phyloP scores from a whole-genome alignment of 2,797 vertebrate genomes.

The Decapterus maruadsi region DNA sequence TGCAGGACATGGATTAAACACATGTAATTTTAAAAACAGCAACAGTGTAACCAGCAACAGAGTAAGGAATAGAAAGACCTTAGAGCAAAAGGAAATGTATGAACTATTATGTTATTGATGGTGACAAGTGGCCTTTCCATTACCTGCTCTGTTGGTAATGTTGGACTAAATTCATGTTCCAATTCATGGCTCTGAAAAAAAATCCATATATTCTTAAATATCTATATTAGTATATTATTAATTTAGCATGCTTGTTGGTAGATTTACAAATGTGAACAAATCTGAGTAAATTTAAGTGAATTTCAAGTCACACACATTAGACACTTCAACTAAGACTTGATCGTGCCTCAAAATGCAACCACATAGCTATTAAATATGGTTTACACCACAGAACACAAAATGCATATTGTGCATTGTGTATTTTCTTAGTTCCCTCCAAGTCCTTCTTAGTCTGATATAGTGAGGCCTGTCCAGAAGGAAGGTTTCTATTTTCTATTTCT shows the following conservation, averaged over 20 bases:
- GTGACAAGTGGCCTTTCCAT: background rate
- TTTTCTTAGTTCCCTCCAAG: slow-evolving; percentile 6
- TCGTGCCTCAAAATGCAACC: background rate
- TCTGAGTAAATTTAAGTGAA: background rate
- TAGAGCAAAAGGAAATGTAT: slow-evolving; percentile 16
- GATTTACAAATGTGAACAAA: background rate
- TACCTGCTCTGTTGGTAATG: background rate
- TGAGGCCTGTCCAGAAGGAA: slow-evolving; percentile 28
- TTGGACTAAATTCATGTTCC: background rate
- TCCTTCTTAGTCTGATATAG: slow-evolving; percentile 4
- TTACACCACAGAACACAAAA: background rate
- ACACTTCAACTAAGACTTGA: background rate
- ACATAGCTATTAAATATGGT: background rate
- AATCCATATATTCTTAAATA: background rate
- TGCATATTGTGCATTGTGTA: background rate
- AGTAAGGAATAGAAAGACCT: slow-evolving; percentile 15
- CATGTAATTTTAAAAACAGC: slow-evolving; percentile 67
- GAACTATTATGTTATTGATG: background rate
- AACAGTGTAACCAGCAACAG: slow-evolving; percentile 57
- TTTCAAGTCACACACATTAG: background rate
- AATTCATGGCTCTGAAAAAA: background rate
- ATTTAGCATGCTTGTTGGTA: background rate
- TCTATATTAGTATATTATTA: background rate
- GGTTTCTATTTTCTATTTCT: slow-evolving; percentile 63
- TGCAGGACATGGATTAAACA: slow-evolving; percentile 64